Evolutionary conservation across 2,797 vertebrate species (phyloP), one percentile per base, ranked within the genome.

Genomic region (Calcarius lapponicus): DNA sequence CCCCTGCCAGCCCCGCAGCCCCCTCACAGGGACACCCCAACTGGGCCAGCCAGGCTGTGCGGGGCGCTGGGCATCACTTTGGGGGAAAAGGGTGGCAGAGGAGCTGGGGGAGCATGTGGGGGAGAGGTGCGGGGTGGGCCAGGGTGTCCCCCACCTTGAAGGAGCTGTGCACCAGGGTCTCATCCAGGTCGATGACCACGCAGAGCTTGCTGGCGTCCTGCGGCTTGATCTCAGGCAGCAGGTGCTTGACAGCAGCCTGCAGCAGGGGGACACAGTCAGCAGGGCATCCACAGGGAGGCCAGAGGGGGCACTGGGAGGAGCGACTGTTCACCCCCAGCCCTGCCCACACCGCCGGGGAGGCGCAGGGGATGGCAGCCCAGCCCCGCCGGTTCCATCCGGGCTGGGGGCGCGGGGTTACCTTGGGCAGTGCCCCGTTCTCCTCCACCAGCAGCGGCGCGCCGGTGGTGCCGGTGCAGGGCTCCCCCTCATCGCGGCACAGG

Each of bases 101-200:
- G 34, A 34, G 36, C 11, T 9, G 6, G 11, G 34, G 9, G 9
- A 31, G 7, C 0, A 2, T 3, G 16, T 56, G 25, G 17, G 22
- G 50, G 25, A 36, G 29, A 67, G 16, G 4, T 16, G 42, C 26
- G 29, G 47, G 19, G 50, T 4, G 25, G 36, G 24, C 29, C 6
- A 31, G 45, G 42, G 22, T 54, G 20, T 75, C 54, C 24, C 92
- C 73, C 62, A 99, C 99, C 99, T 99, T 99, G 97, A 99, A 99
- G 82, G 99, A 99, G 97, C 99, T 99, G 97, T 99, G 99, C 80
- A 99, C 99, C 98, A 99, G 96, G 6, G 99, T 99, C 98, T 99
- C 99, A 51, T 99, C 99, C 98, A 99, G 97, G 98, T 99, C 99
- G 43, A 99, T 99, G 93, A 99, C 99, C 91, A 99, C 99, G 15